These are phyloP conservation scores for Sinocyclocheilus anophthalmus DNA, from an alignment of 2,113 vertebrate species.

Conservation along the genomic window DNA sequence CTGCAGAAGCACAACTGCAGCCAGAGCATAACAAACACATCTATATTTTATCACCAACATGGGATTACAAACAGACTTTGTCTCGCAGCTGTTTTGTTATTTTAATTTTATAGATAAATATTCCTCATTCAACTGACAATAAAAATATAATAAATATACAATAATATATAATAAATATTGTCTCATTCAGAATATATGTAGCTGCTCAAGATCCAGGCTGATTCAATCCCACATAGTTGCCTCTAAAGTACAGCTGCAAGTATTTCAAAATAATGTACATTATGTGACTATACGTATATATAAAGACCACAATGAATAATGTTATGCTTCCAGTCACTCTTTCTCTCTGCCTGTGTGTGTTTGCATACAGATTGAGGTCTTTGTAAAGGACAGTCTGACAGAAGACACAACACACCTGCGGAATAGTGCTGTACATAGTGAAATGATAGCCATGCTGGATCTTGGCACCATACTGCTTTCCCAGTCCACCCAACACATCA, in stretches of 20 bases:
- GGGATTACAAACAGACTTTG: slow-evolving; percentile 7
- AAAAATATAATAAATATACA: background rate
- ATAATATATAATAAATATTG: background rate
- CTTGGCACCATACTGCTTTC: slow-evolving; percentile 84
- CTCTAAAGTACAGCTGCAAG: background rate
- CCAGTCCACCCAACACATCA: slow-evolving; percentile 78
- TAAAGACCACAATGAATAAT: background rate
- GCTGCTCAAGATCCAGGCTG: background rate
- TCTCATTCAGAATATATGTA: background rate
- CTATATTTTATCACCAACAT: background rate
- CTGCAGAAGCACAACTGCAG: background rate
- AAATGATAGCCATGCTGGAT: slow-evolving; percentile 83
- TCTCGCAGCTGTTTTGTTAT: background rate
- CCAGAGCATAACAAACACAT: background rate
- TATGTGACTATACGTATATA: background rate
- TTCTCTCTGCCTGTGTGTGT: background rate
- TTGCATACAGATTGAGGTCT: too few species aligned
- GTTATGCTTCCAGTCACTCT: background rate
- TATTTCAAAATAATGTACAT: background rate
- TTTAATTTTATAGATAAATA: background rate
- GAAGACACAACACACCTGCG: slow-evolving; percentile 82
- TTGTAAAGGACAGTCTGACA: slow-evolving; percentile 1
- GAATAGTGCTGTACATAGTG: slow-evolving; percentile 83
- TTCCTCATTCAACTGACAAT: background rate
- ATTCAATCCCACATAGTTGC: background rate